A percentile compares a stretch with the other conserved stretches of the same genome.
Conservation (phyloP, 2,113 vertebrate genomes). For the Monopterus albus region DNA sequence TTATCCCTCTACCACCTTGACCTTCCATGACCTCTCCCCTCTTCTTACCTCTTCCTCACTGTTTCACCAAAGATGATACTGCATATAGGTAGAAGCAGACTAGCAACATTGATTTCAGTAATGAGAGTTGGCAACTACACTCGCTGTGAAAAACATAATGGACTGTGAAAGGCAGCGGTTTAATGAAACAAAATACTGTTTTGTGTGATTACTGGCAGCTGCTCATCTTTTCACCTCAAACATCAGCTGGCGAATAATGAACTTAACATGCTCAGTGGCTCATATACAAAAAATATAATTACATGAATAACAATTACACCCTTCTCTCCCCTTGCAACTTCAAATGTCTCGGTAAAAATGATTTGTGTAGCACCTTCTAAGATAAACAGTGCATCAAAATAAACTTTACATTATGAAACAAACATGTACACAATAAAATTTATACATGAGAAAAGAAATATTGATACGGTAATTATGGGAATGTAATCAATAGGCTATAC, state of each 20-base stretch:
- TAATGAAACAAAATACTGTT: constrained; percentile 39
- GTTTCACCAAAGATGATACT: constrained; percentile 8
- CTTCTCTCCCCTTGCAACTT: not conserved
- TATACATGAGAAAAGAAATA: not conserved
- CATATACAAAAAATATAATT: not conserved
- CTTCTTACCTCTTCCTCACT: not conserved
- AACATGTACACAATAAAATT: not conserved
- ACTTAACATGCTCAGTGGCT: constrained; percentile 21
- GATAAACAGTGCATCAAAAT: too few relatives aligned
- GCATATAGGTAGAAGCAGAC: not conserved
- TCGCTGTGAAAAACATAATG: constrained; percentile 32
- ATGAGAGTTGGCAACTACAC: constrained; percentile 20
- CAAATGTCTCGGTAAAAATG: not conserved
- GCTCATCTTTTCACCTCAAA: constrained; percentile 43
- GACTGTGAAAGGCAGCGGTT: constrained; percentile 38
- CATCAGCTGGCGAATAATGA: constrained; percentile 38
- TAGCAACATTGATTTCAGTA: constrained; percentile 17
- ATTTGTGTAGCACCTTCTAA: not conserved
- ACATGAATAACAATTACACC: constrained; percentile 6
- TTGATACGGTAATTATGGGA: not conserved
- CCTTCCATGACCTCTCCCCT: not conserved
- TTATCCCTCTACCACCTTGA: constrained; percentile 22
- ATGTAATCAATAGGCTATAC: too few relatives aligned
- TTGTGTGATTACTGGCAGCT: constrained; percentile 29
- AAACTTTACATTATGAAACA: too few relatives aligned